These are phyloP conservation scores for Gadus chalcogrammus DNA, from an alignment of 2,113 vertebrate genomes.

Conservation along the genomic window DNA sequence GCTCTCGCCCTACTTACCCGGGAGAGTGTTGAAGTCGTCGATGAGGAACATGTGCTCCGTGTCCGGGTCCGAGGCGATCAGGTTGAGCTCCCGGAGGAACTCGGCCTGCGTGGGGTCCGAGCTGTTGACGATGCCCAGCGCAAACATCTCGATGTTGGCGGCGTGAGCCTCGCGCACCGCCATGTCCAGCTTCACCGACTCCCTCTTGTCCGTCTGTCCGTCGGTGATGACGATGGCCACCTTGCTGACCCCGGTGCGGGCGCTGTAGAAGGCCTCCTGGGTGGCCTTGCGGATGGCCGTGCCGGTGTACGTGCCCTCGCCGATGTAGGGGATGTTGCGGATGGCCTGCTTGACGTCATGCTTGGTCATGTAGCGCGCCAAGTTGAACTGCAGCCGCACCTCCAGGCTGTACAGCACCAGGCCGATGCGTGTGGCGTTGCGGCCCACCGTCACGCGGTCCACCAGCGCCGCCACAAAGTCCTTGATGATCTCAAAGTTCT, in stretches of 20 bases:
- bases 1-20: slow-evolving; percentile 65
- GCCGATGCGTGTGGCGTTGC: slow-evolving; percentile 81
- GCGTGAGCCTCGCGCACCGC: slow-evolving; percentile 81
- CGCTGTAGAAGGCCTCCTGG: slow-evolving; percentile 79
- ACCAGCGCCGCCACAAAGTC: slow-evolving; percentile 81
- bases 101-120: slow-evolving; percentile 78
- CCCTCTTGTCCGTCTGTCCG: slow-evolving; percentile 82
- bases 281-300: slow-evolving; percentile 82
- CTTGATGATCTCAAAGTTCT: slow-evolving; percentile 86
- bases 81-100: slow-evolving; percentile 80
- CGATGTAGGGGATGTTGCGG: slow-evolving; percentile 80
- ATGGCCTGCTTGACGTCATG: slow-evolving; percentile 81
- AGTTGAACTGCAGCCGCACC: slow-evolving; percentile 77
- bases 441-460: slow-evolving; percentile 80
- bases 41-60: slow-evolving; percentile 83
- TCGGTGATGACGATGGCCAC: slow-evolving; percentile 85
- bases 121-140: slow-evolving; percentile 81
- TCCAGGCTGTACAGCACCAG: slow-evolving; percentile 84
- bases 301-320: slow-evolving; percentile 82
- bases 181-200: slow-evolving; percentile 79
- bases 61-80: slow-evolving; percentile 86
- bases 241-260: slow-evolving; percentile 77
- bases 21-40: slow-evolving; percentile 83
- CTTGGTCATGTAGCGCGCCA: slow-evolving; percentile 68
- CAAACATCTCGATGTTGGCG: slow-evolving; percentile 85